Conservation (phyloP, 2,888 invertebrate species). For the Erebia aethiops region DNA sequence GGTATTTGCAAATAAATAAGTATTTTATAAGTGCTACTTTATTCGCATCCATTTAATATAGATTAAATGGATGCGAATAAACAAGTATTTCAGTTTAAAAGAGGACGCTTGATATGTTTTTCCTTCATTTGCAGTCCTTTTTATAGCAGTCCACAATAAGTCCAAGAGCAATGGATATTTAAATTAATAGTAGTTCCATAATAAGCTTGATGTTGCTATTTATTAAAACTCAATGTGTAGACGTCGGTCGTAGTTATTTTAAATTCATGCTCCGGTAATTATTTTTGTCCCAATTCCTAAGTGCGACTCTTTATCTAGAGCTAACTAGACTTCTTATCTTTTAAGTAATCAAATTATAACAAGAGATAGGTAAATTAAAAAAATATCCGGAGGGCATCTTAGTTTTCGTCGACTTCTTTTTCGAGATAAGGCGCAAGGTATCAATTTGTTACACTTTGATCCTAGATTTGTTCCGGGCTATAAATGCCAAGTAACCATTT, state of each 20-base stretch:
- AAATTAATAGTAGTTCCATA: neutral
- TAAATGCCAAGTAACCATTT: too few species aligned
- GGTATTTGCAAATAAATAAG: too few species aligned
- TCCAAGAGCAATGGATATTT: neutral
- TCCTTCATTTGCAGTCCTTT: neutral
- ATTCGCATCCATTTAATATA: neutral
- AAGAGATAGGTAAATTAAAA: neutral
- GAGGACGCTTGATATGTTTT: neutral
- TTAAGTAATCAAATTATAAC: conserved; percentile 5
- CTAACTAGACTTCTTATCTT: conserved; percentile 13
- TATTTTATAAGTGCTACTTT: neutral
- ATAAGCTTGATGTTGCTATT: too few species aligned
- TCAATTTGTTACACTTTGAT: too few species aligned
- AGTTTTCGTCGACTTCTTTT: neutral
- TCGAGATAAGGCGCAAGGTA: neutral
- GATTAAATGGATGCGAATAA: too few species aligned
- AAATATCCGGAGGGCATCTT: neutral
- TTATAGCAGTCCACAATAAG: neutral
- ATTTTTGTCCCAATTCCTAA: conserved; percentile 9
- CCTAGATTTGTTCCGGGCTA: too few species aligned
- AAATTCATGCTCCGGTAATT: neutral
- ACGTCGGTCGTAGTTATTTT: too few species aligned
- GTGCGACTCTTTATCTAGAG: conserved; percentile 5
- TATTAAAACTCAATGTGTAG: neutral
- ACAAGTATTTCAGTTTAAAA: neutral